phyloP scores from a whole-genome alignment of 2,888 invertebrate genomes.

The Tetranychus truncatus region DNA sequence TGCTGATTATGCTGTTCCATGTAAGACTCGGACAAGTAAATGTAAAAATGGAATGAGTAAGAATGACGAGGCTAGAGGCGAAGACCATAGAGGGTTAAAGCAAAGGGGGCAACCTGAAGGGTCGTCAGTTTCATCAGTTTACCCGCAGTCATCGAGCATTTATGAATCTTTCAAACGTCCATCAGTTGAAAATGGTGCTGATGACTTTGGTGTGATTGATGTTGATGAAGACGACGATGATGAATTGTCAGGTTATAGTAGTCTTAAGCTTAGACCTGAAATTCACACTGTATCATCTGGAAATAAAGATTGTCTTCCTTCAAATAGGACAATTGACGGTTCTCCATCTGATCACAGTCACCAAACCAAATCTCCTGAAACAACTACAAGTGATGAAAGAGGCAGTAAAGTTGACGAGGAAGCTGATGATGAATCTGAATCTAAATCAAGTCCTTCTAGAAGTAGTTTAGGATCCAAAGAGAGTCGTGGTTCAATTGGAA shows the following conservation, averaged over 20 bases:
- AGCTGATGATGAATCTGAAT: too few relatives aligned
- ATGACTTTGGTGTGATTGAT: neutral
- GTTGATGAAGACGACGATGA: neutral
- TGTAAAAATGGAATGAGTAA: neutral
- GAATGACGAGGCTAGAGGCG: neutral
- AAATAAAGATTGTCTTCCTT: too few relatives aligned
- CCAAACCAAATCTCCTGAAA: too few relatives aligned
- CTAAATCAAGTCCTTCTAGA: too few relatives aligned
- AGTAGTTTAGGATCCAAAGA: too few relatives aligned
- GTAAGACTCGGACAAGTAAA: neutral
- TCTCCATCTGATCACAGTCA: too few relatives aligned
- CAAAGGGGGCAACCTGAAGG: neutral
- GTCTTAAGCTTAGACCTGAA: too few relatives aligned
- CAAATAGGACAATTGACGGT: too few relatives aligned
- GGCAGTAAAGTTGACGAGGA: too few relatives aligned
- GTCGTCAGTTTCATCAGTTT: neutral
- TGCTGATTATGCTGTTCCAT: neutral
- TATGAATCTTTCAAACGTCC: neutral
- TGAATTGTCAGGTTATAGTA: neutral
- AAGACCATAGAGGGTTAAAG: neutral
- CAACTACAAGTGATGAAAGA: too few relatives aligned
- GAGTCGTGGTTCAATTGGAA: too few relatives aligned
- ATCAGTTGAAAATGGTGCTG: neutral
- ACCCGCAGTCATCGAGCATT: neutral
- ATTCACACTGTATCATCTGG: too few relatives aligned